phyloP scores from a whole-genome alignment of 1,140 invertebrate species.

The Tetraneura akinire region DNA sequence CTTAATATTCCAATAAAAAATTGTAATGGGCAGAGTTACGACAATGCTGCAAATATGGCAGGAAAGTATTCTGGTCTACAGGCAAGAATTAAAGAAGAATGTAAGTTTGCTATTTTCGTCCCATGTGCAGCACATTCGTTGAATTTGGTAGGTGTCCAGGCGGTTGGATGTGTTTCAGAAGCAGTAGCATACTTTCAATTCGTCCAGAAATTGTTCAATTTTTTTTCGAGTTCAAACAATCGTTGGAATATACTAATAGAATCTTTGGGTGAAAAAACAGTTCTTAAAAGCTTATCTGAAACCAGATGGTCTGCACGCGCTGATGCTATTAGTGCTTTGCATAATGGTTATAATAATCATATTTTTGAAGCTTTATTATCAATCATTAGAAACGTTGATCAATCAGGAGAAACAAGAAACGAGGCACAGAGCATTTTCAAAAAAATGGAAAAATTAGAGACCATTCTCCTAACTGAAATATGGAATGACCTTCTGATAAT shows the following conservation, averaged over 20 bases:
- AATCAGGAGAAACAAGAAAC: neutral
- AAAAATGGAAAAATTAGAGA: neutral
- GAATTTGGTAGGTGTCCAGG: no score
- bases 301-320: no score
- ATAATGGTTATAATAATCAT: no score
- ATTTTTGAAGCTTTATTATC: neutral
- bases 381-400: neutral
- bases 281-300: no score
- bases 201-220: neutral
- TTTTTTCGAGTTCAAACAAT: neutral
- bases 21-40: neutral
- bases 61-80: no score
- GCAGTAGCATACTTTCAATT: neutral
- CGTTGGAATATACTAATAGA: neutral
- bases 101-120: no score
- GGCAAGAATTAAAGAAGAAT: no score
- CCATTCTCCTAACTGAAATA: neutral
- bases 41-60: no score
- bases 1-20: neutral
- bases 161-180: conserved; percentile 7
- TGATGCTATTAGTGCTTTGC: no score
- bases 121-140: no score
- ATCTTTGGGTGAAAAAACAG: neutral
- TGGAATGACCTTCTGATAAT: no score
- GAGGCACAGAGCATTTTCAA: neutral